These are phyloP conservation scores for Pteronura brasiliensis DNA, from an alignment of 2,113 vertebrate species.

Conservation along the genomic window DNA sequence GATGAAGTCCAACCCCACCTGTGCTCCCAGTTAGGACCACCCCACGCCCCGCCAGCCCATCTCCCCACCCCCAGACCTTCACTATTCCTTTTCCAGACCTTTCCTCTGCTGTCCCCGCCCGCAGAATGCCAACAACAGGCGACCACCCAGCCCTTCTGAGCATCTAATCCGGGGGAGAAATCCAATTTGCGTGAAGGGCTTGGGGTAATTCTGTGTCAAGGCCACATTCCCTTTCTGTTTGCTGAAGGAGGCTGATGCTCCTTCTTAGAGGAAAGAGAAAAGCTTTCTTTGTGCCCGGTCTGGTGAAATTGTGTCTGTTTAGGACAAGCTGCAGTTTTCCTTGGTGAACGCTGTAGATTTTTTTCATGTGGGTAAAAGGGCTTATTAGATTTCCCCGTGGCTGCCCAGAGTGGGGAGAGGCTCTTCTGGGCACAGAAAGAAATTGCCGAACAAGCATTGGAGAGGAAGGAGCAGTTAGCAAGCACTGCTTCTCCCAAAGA, in stretches of 20 bases:
- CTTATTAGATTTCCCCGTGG: not conserved
- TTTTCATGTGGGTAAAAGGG: not conserved
- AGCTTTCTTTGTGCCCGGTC: slow-evolving; percentile 44
- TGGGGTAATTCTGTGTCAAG: not conserved
- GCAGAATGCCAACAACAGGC: accelerated
- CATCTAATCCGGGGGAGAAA: not conserved
- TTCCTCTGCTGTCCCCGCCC: too few relatives aligned
- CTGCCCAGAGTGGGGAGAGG: not conserved
- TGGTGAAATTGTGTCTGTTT: slow-evolving; percentile 38
- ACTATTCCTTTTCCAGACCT: not conserved
- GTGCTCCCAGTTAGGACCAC: not conserved
- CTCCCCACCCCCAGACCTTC: not conserved
- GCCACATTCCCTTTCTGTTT: not conserved
- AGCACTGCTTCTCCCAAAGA: not conserved
- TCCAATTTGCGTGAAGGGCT: not conserved
- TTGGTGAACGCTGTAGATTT: not conserved
- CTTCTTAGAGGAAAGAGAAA: slow-evolving; percentile 34
- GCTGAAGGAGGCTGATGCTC: not conserved
- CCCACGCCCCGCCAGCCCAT: accelerated
- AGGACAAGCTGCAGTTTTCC: slow-evolving; percentile 25
- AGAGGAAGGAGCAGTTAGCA: not conserved
- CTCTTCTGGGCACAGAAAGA: not conserved
- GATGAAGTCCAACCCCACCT: not conserved
- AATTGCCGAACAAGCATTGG: not conserved
- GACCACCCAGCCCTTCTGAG: not conserved